Percentiles rank a stretch among this genome's conserved stretches.
Conservation (phyloP, 2,888 invertebrate species). For the Myathropa florea region DNA sequence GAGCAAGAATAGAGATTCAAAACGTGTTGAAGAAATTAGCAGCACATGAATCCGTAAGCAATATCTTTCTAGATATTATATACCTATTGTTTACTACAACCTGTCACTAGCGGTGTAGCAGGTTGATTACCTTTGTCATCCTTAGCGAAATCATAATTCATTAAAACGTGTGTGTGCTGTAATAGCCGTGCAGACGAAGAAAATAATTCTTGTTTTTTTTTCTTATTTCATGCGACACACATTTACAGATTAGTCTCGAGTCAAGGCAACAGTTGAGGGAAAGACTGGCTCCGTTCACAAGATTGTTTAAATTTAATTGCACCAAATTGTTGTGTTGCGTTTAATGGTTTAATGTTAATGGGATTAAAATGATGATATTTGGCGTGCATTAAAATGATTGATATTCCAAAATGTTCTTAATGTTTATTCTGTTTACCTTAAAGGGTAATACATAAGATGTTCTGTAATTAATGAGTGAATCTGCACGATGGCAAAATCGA, state of each 20-base stretch:
- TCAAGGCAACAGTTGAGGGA: conserved; percentile 15
- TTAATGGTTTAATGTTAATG: conserved; percentile 16
- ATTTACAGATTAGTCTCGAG: conserved; percentile 9
- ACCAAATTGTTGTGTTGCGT: conserved; percentile 23
- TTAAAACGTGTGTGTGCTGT: not conserved
- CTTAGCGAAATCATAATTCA: not conserved
- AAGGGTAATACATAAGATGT: not conserved
- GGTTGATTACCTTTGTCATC: not conserved
- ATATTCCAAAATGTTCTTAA: not conserved
- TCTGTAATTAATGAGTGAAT: no score
- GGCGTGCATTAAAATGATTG: not conserved
- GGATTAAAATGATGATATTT: not conserved
- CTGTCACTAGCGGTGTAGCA: not conserved
- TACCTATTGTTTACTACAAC: not conserved
- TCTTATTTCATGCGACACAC: not conserved
- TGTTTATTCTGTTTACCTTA: not conserved
- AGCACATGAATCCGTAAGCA: not conserved
- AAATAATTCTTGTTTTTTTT: not conserved
- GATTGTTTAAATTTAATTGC: conserved; percentile 20
- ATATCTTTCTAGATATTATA: not conserved
- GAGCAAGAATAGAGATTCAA: not conserved
- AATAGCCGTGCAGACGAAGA: not conserved
- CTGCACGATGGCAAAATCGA: no score
- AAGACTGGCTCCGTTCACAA: not conserved
- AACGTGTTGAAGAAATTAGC: not conserved